Percentiles rank a stretch among this genome's conserved stretches.
Evolutionary conservation across 2,797 vertebrate species (phyloP).

Genomic region (Onychomys torridus): DNA sequence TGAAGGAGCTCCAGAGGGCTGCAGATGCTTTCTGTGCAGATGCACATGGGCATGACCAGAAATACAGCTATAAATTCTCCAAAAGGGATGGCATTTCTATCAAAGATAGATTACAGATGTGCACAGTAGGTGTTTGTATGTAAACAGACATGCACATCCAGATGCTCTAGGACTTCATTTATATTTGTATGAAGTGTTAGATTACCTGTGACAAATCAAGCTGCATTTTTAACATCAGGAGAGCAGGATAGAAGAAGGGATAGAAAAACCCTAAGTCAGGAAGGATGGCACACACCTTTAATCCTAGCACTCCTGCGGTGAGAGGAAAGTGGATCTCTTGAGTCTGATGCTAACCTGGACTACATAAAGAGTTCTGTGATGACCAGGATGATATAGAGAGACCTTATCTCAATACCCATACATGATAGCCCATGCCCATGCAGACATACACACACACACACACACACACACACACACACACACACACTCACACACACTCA

Average conservation of each 20-base stretch:
- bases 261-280: not conserved
- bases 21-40: not conserved
- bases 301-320: not conserved
- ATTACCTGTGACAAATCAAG: not conserved
- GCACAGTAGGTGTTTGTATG: not conserved
- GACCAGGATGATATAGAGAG: not conserved
- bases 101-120: not conserved
- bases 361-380: not conserved
- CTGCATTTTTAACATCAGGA: not conserved
- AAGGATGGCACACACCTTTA: accelerated
- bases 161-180: not conserved
- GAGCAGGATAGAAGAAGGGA: not conserved
- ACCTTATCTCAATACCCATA: not conserved
- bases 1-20: not conserved
- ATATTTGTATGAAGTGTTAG: not conserved
- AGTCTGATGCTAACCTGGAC: not conserved
- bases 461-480: too few species aligned
- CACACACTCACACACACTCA: too few species aligned
- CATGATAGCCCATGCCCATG: not conserved
- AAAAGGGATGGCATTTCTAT: not conserved
- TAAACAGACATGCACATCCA: not conserved
- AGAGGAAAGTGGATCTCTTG: not conserved
- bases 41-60: not conserved
- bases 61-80: not conserved
- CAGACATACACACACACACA: not conserved